phyloP scores from a whole-genome alignment of 1,140 invertebrate genomes.

The Halotydeus destructor region DNA sequence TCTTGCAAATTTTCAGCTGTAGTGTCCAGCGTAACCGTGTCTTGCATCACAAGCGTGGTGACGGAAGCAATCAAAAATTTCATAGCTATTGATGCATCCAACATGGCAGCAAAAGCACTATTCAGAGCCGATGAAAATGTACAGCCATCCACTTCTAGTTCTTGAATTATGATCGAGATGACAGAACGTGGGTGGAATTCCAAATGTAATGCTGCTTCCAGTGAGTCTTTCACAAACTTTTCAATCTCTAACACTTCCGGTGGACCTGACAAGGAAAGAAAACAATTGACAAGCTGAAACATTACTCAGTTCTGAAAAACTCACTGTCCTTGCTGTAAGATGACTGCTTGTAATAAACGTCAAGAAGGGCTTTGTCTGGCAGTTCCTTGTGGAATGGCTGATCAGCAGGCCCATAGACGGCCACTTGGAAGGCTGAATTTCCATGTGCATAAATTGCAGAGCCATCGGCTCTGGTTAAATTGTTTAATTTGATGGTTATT shows the following conservation, averaged over 20 bases:
- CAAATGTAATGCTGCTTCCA: conserved; percentile 44
- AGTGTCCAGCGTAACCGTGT: conserved; percentile 1
- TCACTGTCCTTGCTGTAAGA: background rate
- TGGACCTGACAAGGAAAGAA: conserved; percentile 9
- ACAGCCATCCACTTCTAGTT: conserved; percentile 60
- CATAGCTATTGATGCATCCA: conserved; percentile 11
- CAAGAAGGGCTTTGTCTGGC: conserved; percentile 51
- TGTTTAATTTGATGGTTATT: background rate
- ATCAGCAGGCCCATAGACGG: conserved; percentile 63
- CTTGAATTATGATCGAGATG: conserved; percentile 56
- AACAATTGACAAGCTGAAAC: conserved; percentile 4
- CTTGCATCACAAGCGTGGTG: background rate
- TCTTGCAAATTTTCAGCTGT: background rate
- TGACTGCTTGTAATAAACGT: conserved; percentile 47
- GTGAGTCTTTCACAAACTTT: conserved; percentile 45
- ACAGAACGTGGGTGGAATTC: conserved; percentile 50
- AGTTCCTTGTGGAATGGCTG: conserved; percentile 49
- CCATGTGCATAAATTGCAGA: conserved; percentile 15
- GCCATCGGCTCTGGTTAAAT: conserved; percentile 15
- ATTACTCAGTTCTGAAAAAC: conserved; percentile 4
- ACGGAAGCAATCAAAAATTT: conserved; percentile 6
- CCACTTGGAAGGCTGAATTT: conserved; percentile 46
- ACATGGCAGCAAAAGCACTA: background rate
- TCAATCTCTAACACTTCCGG: conserved; percentile 44
- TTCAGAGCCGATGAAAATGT: conserved; percentile 28